Evolutionary conservation across 1,140 invertebrate species (phyloP).

Genomic region (Neuroterus valhalla): DNA sequence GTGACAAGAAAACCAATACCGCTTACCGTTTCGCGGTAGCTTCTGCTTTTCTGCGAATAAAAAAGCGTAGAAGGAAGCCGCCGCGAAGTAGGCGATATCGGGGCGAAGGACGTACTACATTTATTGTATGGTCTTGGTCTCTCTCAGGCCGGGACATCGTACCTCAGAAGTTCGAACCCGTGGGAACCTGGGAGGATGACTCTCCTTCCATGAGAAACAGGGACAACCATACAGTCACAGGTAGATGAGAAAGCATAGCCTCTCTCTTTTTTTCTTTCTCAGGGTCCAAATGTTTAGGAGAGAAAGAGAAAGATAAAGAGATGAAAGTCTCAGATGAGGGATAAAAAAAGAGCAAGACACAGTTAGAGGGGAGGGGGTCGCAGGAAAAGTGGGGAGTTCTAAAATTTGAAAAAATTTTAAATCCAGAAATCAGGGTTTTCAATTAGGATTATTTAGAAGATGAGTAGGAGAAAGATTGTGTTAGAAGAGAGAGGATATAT

Average conservation of each 20-base stretch:
- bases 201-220: constrained; percentile 7
- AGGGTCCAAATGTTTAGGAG: constrained; percentile 26
- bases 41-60: constrained; percentile 43
- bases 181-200: constrained; percentile 55
- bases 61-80: constrained; percentile 46
- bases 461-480: no score
- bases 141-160: constrained; percentile 52
- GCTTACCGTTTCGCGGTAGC: constrained; percentile 37
- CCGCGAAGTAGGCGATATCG: constrained; percentile 53
- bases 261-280: constrained; percentile 10
- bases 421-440: no score
- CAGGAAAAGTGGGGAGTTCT: no score
- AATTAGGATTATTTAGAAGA: no score
- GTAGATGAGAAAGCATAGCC: constrained; percentile 52
- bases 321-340: background rate
- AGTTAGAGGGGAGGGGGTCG: constrained; percentile 25
- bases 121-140: constrained; percentile 52
- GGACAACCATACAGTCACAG: constrained; percentile 43
- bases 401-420: no score
- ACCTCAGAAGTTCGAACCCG: constrained; percentile 60
- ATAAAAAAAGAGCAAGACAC: constrained; percentile 35
- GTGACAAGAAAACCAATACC: constrained; percentile 1
- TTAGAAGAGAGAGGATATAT: no score
- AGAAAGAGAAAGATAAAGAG: constrained; percentile 19
- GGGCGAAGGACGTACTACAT: constrained; percentile 51